These are phyloP conservation scores for Elgaria multicarinata DNA, from an alignment of 2,113 vertebrate genomes.

Conservation along the genomic window DNA sequence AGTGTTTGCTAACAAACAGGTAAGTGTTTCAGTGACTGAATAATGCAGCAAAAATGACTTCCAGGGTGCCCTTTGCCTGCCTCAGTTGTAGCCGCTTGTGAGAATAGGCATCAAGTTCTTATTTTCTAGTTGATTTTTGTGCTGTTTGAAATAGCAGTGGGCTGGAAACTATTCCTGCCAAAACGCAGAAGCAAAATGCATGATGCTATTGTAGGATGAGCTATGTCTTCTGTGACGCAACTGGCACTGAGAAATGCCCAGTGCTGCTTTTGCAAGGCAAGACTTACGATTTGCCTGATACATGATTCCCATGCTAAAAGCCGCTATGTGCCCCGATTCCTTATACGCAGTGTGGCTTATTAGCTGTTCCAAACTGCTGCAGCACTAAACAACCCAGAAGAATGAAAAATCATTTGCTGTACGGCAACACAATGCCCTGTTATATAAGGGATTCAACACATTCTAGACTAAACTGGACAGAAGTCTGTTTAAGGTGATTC, in stretches of 20 bases:
- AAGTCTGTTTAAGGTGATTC: background rate
- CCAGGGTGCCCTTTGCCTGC: background rate
- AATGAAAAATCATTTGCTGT: background rate
- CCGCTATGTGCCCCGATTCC: background rate
- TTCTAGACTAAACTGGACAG: background rate
- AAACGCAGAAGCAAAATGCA: background rate
- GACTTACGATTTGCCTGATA: no score
- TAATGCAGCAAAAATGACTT: background rate
- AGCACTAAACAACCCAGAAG: no score
- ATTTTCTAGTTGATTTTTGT: background rate
- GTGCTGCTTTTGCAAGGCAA: no score
- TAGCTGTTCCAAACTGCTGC: background rate
- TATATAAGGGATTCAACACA: background rate
- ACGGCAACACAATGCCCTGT: background rate
- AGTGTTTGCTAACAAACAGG: slow-evolving; percentile 99
- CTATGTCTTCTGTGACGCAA: background rate
- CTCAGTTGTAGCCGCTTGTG: background rate
- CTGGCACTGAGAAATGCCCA: no score
- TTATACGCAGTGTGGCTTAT: background rate
- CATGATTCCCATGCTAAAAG: background rate
- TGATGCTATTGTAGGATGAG: background rate
- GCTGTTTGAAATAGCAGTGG: background rate
- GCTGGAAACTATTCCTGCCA: background rate
- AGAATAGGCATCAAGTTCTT: background rate
- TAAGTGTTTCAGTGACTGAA: slow-evolving; percentile 44